Evolutionary conservation across 30 jellyfish, hydroid and myxozoan species (phyloP), one percentile per base, ranked within the genome.

Genomic region (Aurelia sp.): DNA sequence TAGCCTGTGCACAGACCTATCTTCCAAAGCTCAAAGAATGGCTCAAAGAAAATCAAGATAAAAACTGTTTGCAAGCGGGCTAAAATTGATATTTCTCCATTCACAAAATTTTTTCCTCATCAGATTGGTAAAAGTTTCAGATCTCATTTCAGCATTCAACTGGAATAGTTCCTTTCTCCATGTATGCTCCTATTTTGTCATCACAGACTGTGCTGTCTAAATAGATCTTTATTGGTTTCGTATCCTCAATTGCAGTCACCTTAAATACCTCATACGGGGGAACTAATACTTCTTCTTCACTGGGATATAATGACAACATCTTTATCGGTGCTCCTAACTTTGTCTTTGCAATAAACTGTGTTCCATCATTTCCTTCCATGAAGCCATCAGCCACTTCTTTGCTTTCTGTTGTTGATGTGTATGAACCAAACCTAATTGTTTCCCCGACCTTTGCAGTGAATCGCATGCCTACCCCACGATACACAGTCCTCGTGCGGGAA

Each of bases 231-330:
- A 83, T 18, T 13, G 78, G 72, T 16, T 33, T 83, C 8, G 75
- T 31, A 24, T 76, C 74, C 35, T 74, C 89, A 20, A 86, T 76
- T 11, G 67, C 52, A 12, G 51, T 50, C 10, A 86, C 78, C 15
- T 68, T 44, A 38, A 86, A 86, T 11, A 66, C 52, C 62, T 86
- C 95, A 64, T 74, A 86, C 13, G 95, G 95, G 15, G 95, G 95
- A 10, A 86, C 60, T 21, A 86, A 65, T 7, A 86, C 95, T 31
- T 86, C 95, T 51, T 86, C 90, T 57, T 86, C 95, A 9, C 52
- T 63, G 22, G 95, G 95, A 69, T 40, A 86, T 27, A 5, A 63
- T 17, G 95, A 86, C n/a, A 86, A 52, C 89, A 53, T 31, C 21
- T 63, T 35, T 13, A 86, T 64, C 10, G 84, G 78, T 27, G 85